Evolutionary conservation across 2,888 invertebrate genomes (phyloP).

Genomic region (Cancer borealis): DNA sequence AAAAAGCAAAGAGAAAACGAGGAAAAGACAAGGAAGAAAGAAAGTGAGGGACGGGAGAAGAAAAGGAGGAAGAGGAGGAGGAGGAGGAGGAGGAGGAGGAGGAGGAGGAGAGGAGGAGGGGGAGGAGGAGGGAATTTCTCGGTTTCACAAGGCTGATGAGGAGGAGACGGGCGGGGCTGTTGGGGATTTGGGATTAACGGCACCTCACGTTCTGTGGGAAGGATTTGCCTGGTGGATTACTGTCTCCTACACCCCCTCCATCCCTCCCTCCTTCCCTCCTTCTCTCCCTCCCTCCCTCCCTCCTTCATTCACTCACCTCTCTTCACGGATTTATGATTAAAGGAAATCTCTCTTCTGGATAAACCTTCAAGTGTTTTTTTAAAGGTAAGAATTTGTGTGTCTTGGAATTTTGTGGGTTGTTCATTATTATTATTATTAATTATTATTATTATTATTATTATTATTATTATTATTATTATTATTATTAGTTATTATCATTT

Average conservation of each 20-base stretch:
- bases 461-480: neutral
- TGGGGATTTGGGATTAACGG: conserved; percentile 51
- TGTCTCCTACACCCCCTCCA: neutral
- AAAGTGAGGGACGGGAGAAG: neutral
- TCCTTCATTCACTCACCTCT: neutral
- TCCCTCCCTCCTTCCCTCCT: neutral
- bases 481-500: neutral
- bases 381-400: neutral
- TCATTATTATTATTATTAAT: neutral
- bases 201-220: conserved; percentile 39
- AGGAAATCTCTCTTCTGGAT: neutral
- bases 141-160: conserved; percentile 59
- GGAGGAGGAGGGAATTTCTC: conserved; percentile 33
- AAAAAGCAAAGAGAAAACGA: neutral
- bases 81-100: neutral
- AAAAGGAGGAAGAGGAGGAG: neutral
- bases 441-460: neutral
- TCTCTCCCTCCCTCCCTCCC: neutral
- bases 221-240: conserved; percentile 50
- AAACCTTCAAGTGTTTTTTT: neutral
- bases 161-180: conserved; percentile 16
- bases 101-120: neutral
- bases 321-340: conserved; percentile 31
- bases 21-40: neutral
- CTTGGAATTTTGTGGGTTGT: neutral